Evolutionary conservation across 2,797 vertebrate species (phyloP).

Genomic region (Smutsia gigantea): DNA sequence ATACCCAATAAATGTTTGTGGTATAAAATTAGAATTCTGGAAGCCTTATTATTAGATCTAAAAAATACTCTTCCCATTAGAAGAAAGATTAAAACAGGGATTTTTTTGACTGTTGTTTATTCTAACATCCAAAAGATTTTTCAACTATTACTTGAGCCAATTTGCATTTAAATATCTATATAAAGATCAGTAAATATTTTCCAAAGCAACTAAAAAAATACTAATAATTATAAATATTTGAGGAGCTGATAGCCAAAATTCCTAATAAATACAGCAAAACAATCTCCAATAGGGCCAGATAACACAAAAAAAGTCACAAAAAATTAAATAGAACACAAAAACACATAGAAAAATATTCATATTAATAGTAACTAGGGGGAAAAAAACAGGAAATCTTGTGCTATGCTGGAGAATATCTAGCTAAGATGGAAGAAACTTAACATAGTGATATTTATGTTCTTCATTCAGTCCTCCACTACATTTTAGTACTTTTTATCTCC

Average conservation of each 20-base stretch:
- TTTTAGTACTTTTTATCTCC: neutral
- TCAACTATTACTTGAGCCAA: constrained; percentile 30
- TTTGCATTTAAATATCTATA: constrained; percentile 63
- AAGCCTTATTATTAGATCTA: constrained; percentile 63
- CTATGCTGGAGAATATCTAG: neutral
- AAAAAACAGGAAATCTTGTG: neutral
- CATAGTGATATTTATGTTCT: neutral
- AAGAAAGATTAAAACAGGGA: constrained; percentile 55
- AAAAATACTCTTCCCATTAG: constrained; percentile 62
- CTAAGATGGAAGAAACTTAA: neutral
- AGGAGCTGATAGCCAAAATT: constrained; percentile 1
- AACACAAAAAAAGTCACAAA: neutral
- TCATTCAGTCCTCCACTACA: neutral
- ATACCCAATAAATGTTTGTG: constrained; percentile 41
- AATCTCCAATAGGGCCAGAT: neutral
- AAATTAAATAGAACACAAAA: constrained; percentile 39
- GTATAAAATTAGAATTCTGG: constrained; percentile 69
- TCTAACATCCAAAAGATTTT: constrained; percentile 71
- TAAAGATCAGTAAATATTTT: constrained; percentile 73
- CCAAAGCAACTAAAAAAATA: constrained; percentile 38
- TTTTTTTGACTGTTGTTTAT: neutral
- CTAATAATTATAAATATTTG: constrained; percentile 24
- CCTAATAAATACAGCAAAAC: constrained; percentile 19
- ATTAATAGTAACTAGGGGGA: neutral
- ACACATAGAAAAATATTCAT: constrained; percentile 15